A percentile compares a stretch with the other conserved stretches of the same genome.
phyloP scores from a whole-genome alignment of 2,113 vertebrate species.

The Pitta sordida region DNA sequence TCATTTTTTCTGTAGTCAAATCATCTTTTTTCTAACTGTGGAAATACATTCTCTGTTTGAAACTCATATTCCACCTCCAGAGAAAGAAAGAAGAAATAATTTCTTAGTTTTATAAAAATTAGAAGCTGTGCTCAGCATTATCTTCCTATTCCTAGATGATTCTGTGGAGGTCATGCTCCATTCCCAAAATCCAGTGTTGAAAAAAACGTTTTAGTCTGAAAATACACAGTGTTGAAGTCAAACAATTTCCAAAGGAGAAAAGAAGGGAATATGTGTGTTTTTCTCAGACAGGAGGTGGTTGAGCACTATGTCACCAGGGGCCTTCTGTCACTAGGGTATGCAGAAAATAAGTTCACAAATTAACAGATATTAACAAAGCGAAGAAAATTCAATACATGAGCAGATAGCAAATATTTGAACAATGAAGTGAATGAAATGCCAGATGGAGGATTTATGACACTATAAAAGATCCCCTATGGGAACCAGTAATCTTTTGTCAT shows the following conservation, averaged over 20 bases:
- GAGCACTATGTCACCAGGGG: fast-evolving
- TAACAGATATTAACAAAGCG: background rate
- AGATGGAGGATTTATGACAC: background rate
- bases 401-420: conserved; percentile 19
- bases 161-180: background rate
- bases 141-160: background rate
- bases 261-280: background rate
- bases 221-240: background rate
- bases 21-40: background rate
- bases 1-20: background rate
- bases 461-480: background rate
- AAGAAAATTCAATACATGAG: background rate
- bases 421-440: conserved; percentile 11
- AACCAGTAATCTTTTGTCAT: background rate
- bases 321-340: background rate
- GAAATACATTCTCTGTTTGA: background rate
- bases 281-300: background rate
- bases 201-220: background rate
- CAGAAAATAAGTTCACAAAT: background rate
- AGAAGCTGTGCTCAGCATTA: background rate
- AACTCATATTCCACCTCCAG: background rate
- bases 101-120: background rate
- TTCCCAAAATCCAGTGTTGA: background rate
- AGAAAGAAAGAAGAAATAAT: background rate
- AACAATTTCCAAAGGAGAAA: background rate